Evolutionary conservation across 2,888 invertebrate species (phyloP), one percentile per base, ranked within the genome.

Genomic region (Cephus runcator): DNA sequence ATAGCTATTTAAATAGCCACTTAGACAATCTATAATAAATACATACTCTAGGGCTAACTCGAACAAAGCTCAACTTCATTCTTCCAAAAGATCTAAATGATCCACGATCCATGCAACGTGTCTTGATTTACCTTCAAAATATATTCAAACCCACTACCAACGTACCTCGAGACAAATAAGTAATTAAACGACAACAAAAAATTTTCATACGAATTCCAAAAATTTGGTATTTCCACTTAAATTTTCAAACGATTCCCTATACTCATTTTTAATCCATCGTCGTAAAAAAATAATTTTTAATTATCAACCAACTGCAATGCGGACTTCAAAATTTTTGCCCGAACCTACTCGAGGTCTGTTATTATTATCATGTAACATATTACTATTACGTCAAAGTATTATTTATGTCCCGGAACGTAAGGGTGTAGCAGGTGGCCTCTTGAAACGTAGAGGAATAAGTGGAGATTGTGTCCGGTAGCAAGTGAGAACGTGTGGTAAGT

Each of bases 1-100:
- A 88, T 88, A 84, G 86, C 87, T 86, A 86, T 88, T 88, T 87
- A 90, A 89, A 88, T 86, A 84, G 84, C 85, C 85, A 87, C 86
- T 89, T 85, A 84, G 83, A 81, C 76, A 36, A 77, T 79, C 79
- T 31, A 74, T 77, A 77, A 79, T 79, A 79, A 79, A 79, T 74
- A 76, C 74, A 71, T 76, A 79, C 74, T 56, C 56, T 9, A 9
- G 23, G 2, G 9, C 6, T 23, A 4, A 23, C 56, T 23, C 56
- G 9, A 2, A 56, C 56, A 56, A 9, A 56, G 23, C 56, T 56
- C 23, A 56, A 56, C 56, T 56, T 56, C 23, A 23, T 23, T 56
- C 56, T 23, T 56, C 23, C 56, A 2, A 23, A 56, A 6, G 56
- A 56, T 9, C 56, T 1, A 6, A 56, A 23, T 9, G 56, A 56